phyloP scores from a whole-genome alignment of 2,113 vertebrate species.

The Caranx melampygus region DNA sequence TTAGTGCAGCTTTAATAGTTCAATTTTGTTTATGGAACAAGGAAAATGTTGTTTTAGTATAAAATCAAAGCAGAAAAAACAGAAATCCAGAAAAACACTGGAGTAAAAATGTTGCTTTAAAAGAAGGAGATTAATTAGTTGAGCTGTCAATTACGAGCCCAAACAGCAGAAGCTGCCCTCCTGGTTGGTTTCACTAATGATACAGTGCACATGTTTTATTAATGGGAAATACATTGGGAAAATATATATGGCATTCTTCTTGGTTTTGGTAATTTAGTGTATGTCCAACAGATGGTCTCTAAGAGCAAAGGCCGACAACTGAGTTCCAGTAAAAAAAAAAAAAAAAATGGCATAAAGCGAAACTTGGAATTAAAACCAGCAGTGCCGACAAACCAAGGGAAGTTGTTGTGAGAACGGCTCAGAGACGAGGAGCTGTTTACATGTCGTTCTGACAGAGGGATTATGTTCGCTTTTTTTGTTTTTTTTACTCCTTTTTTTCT shows the following conservation, averaged over 20 bases:
- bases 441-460: slow-evolving; percentile 25
- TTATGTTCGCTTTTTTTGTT: neutral
- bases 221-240: neutral
- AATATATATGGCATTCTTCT: neutral
- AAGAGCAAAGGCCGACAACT: neutral
- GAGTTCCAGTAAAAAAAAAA: neutral
- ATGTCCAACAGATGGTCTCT: neutral
- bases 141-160: neutral
- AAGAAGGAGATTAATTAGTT: neutral
- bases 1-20: neutral
- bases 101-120: neutral
- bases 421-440: slow-evolving; percentile 16
- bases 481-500: neutral
- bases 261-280: neutral
- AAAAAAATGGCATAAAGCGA: neutral
- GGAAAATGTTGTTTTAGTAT: neutral
- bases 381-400: neutral
- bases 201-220: neutral
- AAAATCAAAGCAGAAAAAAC: neutral
- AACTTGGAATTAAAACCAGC: neutral
- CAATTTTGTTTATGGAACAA: neutral
- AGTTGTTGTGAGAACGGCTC: neutral
- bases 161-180: neutral
- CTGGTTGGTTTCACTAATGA: neutral
- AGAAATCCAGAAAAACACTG: neutral